Conservation (phyloP, 2,113 vertebrate genomes). For the Ondatra zibethicus region DNA sequence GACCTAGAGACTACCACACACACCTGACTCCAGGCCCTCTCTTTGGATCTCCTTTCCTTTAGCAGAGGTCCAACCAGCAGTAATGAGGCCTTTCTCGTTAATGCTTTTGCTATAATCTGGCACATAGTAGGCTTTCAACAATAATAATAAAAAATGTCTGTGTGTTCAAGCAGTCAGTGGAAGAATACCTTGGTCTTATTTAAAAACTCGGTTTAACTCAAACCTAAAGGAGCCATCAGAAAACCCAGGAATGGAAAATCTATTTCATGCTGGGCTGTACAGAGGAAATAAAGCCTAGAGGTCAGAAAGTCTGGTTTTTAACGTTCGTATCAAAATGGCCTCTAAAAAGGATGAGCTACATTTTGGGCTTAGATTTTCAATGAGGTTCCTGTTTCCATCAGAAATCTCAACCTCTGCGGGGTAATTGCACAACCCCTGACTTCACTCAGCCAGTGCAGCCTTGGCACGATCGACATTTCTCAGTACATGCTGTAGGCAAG, state of each 20-base stretch:
- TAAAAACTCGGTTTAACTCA: conserved; percentile 56
- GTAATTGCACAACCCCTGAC: conserved; percentile 67
- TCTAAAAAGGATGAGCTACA: background rate
- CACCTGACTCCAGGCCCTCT: background rate
- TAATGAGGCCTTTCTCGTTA: background rate
- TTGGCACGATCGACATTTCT: conserved; percentile 26
- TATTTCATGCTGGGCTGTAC: conserved; percentile 41
- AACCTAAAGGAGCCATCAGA: conserved; percentile 68
- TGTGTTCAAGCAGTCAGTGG: conserved; percentile 58
- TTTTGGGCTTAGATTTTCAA: conserved; percentile 55
- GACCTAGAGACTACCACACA: background rate
- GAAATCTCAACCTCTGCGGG: conserved; percentile 55
- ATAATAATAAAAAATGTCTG: conserved; percentile 55
- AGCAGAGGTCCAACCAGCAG: background rate
- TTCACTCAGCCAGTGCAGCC: conserved; percentile 14
- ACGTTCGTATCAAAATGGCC: conserved; percentile 10
- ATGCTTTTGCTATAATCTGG: background rate
- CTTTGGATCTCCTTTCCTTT: background rate
- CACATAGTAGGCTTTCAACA: conserved; percentile 38
- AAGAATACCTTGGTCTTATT: conserved; percentile 56
- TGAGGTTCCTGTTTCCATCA: conserved; percentile 67
- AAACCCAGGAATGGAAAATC: conserved; percentile 64
- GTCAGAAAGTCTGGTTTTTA: conserved; percentile 58
- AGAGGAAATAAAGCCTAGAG: conserved; percentile 34
- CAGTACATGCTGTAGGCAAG: conserved; percentile 73